Percentiles rank a stretch among this genome's conserved stretches.
Evolutionary conservation across 2,888 invertebrate species (phyloP).

Genomic region (Carterocephalus palaemon): DNA sequence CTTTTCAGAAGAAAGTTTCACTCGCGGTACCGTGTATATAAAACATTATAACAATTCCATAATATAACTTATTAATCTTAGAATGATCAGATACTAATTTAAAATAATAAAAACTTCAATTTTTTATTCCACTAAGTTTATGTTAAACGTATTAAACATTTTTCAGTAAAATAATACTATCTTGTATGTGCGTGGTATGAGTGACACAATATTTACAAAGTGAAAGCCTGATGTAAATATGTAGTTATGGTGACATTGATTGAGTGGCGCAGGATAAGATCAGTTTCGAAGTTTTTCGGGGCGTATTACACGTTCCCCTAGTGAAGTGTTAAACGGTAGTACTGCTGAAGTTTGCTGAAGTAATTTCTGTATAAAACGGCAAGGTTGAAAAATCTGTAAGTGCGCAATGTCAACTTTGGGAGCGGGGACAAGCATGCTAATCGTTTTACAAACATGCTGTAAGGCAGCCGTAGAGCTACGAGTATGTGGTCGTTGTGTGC

Average conservation of each 20-base stretch:
- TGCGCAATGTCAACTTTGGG: slow-evolving; percentile 72
- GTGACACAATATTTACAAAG: slow-evolving; percentile 17
- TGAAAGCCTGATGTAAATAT: slow-evolving; percentile 13
- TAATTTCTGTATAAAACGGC: slow-evolving; percentile 51
- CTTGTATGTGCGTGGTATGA: slow-evolving; percentile 1
- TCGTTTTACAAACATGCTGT: slow-evolving; percentile 68
- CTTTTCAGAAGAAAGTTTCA: slow-evolving; percentile 53
- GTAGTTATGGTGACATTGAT: slow-evolving; percentile 19
- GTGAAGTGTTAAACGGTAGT: slow-evolving; percentile 13
- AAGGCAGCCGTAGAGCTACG: slow-evolving; percentile 54
- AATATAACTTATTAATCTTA: too few species aligned
- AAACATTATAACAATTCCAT: too few species aligned
- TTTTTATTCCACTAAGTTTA: too few species aligned
- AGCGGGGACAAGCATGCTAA: slow-evolving; percentile 67
- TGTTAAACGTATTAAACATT: too few species aligned
- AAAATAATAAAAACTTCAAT: too few species aligned
- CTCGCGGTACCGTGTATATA: slow-evolving; percentile 38
- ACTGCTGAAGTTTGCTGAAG: slow-evolving; percentile 35
- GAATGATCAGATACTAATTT: too few species aligned
- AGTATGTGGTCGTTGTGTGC: slow-evolving; percentile 55
- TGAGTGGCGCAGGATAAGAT: slow-evolving; percentile 5
- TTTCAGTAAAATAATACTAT: slow-evolving; percentile 12
- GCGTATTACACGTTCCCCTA: not conserved
- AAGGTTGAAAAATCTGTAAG: slow-evolving; percentile 70
- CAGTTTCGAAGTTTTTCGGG: not conserved